These are phyloP conservation scores for Baryphthengus martii DNA, from an alignment of 2,113 vertebrate species.

Conservation along the genomic window DNA sequence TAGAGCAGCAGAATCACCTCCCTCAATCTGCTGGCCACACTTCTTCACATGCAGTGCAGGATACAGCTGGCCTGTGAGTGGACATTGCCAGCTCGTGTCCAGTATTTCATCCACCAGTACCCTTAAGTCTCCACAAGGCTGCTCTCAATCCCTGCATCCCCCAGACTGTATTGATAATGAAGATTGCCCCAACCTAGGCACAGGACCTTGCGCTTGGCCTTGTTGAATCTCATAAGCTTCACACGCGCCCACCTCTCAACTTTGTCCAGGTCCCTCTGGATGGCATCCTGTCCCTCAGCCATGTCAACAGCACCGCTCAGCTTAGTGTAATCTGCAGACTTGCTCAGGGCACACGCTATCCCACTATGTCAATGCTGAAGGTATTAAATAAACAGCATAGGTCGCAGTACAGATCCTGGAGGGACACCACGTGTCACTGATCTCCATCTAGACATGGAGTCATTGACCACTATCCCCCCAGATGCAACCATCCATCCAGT, in stretches of 20 bases:
- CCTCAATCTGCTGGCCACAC: background rate
- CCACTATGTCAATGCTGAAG: background rate
- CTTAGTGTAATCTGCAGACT: background rate
- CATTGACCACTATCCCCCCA: background rate
- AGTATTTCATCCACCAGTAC: background rate
- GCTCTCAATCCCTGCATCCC: background rate
- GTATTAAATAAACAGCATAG: background rate
- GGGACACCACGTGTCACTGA: background rate
- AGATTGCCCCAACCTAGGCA: background rate
- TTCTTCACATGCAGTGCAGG: background rate
- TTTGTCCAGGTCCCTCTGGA: background rate
- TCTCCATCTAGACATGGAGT: background rate
- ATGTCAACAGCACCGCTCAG: background rate
- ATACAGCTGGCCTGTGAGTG: background rate
- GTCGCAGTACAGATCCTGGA: background rate
- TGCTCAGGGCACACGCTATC: background rate
- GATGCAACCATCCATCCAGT: background rate
- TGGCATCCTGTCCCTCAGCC: background rate
- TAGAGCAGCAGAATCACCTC: background rate
- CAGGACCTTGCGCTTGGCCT: background rate
- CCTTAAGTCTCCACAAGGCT: background rate
- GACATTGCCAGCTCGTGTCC: background rate
- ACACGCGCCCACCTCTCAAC: background rate
- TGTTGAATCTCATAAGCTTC: background rate
- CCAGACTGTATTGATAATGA: background rate